These are phyloP conservation scores for Acronicta leporina DNA, from an alignment of 2,888 invertebrate genomes.

Conservation along the genomic window DNA sequence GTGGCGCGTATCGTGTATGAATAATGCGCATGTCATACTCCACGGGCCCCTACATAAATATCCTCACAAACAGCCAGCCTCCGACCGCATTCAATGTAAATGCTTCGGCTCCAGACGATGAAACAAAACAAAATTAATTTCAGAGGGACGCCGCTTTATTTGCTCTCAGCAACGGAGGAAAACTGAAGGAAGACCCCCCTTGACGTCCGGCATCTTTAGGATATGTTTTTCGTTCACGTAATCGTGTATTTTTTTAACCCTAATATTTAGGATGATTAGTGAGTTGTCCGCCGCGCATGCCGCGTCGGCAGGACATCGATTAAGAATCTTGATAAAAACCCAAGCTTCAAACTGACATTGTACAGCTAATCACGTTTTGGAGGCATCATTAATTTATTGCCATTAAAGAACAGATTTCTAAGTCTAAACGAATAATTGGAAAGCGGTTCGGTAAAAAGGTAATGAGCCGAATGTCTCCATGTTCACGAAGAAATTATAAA, in stretches of 20 bases:
- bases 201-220: slow-evolving; percentile 78
- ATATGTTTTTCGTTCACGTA: slow-evolving; percentile 77
- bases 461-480: slow-evolving; percentile 54
- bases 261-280: slow-evolving; percentile 81
- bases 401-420: slow-evolving; percentile 43
- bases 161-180: slow-evolving; percentile 74
- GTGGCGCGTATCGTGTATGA: slow-evolving; percentile 81
- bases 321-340: slow-evolving; percentile 72
- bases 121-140: slow-evolving; percentile 89
- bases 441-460: slow-evolving; percentile 49
- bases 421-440: slow-evolving; percentile 38
- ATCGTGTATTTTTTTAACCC: slow-evolving; percentile 69
- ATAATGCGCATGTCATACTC: slow-evolving; percentile 87
- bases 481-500: slow-evolving; percentile 59
- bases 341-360: slow-evolving; percentile 47
- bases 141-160: slow-evolving; percentile 84
- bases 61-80: slow-evolving; percentile 83
- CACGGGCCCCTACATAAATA: slow-evolving; percentile 86
- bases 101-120: slow-evolving; percentile 84
- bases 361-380: slow-evolving; percentile 63
- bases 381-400: slow-evolving; percentile 60
- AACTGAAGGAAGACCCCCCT: slow-evolving; percentile 84
- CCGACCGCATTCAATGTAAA: slow-evolving; percentile 88
- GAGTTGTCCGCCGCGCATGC: slow-evolving; percentile 69
- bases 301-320: slow-evolving; percentile 72